These are phyloP conservation scores for Drosophila sucinea DNA, from an alignment of 1,140 invertebrate species.

Conservation along the genomic window DNA sequence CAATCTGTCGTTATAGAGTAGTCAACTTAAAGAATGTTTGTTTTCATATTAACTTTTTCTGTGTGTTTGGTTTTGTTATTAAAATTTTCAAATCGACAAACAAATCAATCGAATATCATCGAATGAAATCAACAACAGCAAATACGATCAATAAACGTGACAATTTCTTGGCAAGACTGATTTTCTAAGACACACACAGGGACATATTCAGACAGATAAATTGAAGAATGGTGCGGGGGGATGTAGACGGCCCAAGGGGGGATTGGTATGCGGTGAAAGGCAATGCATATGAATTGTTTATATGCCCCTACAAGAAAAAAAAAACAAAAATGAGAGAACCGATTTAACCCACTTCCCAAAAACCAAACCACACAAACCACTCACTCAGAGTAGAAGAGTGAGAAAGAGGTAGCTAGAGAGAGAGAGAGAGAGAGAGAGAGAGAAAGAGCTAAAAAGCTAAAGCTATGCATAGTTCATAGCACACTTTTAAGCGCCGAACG, in stretches of 20 bases:
- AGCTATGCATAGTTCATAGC: constrained; percentile 59
- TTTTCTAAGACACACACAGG: constrained; percentile 23
- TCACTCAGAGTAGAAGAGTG: constrained; percentile 16
- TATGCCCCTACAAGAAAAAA: constrained; percentile 18
- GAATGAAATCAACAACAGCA: constrained; percentile 18
- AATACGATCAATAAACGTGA: constrained; percentile 52
- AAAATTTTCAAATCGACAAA: constrained; percentile 13
- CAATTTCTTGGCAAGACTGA: constrained; percentile 51
- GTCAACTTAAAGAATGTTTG: no score
- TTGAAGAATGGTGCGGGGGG: not conserved
- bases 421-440: not conserved
- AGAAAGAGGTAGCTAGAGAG: not conserved
- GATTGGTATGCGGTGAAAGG: not conserved
- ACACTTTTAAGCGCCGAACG: constrained; percentile 56
- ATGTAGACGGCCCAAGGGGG: not conserved
- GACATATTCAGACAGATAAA: constrained; percentile 5
- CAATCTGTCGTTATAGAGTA: no score
- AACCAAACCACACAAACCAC: constrained; percentile 31
- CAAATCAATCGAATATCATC: constrained; percentile 19
- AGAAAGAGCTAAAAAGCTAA: not conserved
- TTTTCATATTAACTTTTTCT: not conserved
- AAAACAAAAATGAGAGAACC: constrained; percentile 3
- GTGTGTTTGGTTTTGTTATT: constrained; percentile 15
- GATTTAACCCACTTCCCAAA: constrained; percentile 35
- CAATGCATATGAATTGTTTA: constrained; percentile 58